These are phyloP conservation scores for Chelon labrosus DNA, from an alignment of 2,797 vertebrate species.

Conservation along the genomic window DNA sequence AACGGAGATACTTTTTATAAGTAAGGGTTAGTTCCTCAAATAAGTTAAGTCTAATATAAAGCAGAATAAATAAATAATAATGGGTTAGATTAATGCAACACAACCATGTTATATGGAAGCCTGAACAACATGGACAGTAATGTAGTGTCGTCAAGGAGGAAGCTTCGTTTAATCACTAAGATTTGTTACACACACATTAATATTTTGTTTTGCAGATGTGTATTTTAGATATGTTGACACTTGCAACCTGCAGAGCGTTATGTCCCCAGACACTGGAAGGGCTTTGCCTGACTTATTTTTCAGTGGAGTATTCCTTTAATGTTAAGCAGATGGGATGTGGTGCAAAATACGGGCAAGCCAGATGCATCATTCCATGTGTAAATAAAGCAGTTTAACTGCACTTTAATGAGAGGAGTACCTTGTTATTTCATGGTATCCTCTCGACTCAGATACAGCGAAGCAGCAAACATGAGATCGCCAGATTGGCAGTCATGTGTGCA, in stretches of 20 bases:
- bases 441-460: conserved; percentile 7
- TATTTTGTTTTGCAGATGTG: too few relatives aligned
- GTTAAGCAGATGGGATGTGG: not conserved
- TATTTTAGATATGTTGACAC: too few relatives aligned
- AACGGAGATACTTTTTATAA: too few relatives aligned
- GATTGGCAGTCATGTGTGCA: conserved; percentile 18
- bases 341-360: not conserved
- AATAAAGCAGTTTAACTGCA: conserved; percentile 22
- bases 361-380: conserved; percentile 2
- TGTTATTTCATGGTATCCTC: conserved; percentile 14
- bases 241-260: not conserved
- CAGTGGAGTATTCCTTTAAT: not conserved
- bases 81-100: too few relatives aligned
- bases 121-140: too few relatives aligned
- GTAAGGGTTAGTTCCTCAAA: not conserved
- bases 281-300: not conserved
- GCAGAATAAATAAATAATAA: too few relatives aligned
- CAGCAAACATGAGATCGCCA: conserved; percentile 22
- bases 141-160: too few relatives aligned
- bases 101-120: too few relatives aligned
- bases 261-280: not conserved
- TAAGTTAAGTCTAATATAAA: not conserved
- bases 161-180: too few relatives aligned
- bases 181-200: too few relatives aligned
- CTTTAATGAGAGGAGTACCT: conserved; percentile 8